Conservation (phyloP, 64 coral and sea anemone genomes). For the Anthopleura sola region DNA sequence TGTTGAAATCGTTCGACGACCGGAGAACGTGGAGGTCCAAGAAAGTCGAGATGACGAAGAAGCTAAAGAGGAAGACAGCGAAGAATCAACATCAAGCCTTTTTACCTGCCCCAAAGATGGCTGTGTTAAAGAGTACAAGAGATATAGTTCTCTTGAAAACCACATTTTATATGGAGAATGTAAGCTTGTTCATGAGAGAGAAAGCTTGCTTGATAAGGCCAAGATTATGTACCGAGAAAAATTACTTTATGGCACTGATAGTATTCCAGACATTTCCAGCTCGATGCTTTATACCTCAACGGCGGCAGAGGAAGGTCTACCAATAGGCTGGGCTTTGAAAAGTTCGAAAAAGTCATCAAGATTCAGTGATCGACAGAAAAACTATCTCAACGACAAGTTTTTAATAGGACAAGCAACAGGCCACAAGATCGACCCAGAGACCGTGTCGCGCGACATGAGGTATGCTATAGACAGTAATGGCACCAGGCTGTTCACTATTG, state of each 20-base stretch:
- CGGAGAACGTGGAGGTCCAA: background rate
- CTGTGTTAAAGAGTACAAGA: constrained; percentile 17
- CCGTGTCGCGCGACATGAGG: constrained; percentile 15
- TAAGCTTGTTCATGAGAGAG: background rate
- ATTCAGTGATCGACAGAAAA: constrained; percentile 34
- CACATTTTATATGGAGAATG: constrained; percentile 38
- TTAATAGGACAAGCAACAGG: background rate
- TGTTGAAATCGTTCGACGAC: background rate
- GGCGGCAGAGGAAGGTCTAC: background rate
- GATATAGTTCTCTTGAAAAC: constrained; percentile 24
- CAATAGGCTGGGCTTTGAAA: constrained; percentile 39
- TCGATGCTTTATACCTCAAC: background rate
- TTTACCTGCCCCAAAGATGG: constrained; percentile 26
- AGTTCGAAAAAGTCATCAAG: background rate
- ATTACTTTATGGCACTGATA: background rate
- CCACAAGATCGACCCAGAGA: background rate
- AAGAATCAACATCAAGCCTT: background rate
- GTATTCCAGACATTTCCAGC: background rate
- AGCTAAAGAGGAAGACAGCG: background rate
- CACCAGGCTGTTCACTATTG: constrained; percentile 7
- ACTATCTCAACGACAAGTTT: constrained; percentile 30
- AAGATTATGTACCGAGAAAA: constrained; percentile 15
- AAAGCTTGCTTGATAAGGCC: constrained; percentile 14
- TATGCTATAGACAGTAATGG: constrained; percentile 30
- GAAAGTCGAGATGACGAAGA: background rate